Evolutionary conservation across 2,888 invertebrate species (phyloP).

Genomic region (Tenthredo scrophulariae): DNA sequence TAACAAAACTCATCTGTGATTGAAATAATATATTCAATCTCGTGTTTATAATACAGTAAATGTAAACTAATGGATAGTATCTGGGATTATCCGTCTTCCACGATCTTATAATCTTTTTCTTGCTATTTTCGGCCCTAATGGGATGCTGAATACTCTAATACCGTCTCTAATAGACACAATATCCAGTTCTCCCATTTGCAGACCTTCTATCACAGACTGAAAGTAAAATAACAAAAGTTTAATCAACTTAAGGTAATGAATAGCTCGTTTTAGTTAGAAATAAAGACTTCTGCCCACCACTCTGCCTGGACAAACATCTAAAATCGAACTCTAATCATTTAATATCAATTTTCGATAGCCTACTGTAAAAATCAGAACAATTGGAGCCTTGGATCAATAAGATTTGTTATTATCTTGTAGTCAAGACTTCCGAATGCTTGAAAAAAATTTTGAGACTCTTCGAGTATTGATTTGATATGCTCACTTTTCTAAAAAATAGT

Average conservation of each 20-base stretch:
- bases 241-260: constrained; percentile 52
- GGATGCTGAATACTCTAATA: constrained; percentile 91
- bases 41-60: constrained; percentile 4
- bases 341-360: constrained; percentile 87
- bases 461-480: constrained; percentile 65
- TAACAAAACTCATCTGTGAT: background rate
- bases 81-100: constrained; percentile 15
- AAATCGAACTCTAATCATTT: constrained; percentile 88
- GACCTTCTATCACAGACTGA: constrained; percentile 94
- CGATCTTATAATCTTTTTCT: constrained; percentile 86
- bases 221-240: constrained; percentile 68
- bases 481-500: constrained; percentile 88
- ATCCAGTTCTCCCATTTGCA: constrained; percentile 94
- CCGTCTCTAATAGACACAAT: constrained; percentile 96
- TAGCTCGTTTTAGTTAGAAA: background rate
- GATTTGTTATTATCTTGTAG: constrained; percentile 47
- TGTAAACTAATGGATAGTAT: background rate
- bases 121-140: constrained; percentile 91
- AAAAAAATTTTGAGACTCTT: background rate
- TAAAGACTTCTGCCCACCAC: constrained; percentile 83
- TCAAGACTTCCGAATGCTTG: background rate
- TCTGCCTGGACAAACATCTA: constrained; percentile 94
- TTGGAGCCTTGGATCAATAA: constrained; percentile 48
- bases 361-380: constrained; percentile 81
- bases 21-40: background rate